Evolutionary conservation across 2,113 vertebrate species (phyloP).

Genomic region (Chlorodrepanis virens): DNA sequence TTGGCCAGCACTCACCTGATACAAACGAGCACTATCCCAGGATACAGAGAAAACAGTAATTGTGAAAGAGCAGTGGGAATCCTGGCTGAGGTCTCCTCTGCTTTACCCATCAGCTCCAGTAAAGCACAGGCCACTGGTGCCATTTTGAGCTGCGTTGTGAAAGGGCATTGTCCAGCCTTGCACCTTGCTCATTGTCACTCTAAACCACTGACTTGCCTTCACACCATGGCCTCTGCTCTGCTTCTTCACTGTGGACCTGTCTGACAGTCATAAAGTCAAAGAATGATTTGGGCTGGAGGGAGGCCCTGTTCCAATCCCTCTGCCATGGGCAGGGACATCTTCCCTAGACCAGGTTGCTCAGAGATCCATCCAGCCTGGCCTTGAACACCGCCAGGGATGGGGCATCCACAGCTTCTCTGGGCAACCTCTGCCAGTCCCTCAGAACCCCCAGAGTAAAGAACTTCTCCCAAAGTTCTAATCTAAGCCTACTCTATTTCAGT

Average conservation of each 20-base stretch:
- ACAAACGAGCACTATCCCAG: fast-evolving
- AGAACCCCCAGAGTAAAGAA: not conserved
- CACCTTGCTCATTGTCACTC: not conserved
- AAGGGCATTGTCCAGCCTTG: not conserved
- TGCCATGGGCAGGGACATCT: not conserved
- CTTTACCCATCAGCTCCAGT: not conserved
- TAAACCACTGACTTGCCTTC: not conserved
- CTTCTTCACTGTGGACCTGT: not conserved
- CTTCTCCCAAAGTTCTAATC: not conserved
- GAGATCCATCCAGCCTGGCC: not conserved
- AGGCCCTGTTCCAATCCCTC: not conserved
- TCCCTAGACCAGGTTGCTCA: not conserved
- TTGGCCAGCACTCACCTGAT: not conserved
- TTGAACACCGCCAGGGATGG: not conserved
- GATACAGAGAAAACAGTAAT: not conserved
- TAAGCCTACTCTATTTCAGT: not conserved
- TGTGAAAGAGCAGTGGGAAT: not conserved
- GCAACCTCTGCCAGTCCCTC: not conserved
- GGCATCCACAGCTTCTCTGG: not conserved
- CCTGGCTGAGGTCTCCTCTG: not conserved
- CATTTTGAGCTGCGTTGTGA: not conserved
- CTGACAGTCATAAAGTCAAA: not conserved
- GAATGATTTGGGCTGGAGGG: not conserved
- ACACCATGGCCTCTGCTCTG: not conserved
- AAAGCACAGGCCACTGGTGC: not conserved